Evolutionary conservation across 2,888 invertebrate species (phyloP), one percentile per base, ranked within the genome.

Genomic region (Epiblema foenella): DNA sequence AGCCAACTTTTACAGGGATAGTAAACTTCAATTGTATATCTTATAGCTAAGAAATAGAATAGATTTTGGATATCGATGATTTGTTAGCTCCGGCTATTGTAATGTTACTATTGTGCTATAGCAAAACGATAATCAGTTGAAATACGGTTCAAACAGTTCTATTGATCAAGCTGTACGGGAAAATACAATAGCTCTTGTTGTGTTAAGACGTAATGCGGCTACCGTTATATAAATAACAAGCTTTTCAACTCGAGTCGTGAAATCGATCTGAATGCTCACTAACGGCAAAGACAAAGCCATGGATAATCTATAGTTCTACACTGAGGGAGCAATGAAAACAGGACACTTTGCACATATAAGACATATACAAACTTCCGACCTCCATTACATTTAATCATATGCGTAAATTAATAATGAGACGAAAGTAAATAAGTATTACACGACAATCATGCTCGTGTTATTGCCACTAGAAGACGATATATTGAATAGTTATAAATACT

Each of bases 31-130:
- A 71, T 17, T 62, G 10, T 57, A 56, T 57, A 42, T 66, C 51
- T 57, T 67, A 66, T 17, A 39, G 12, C n/a, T 11, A 8, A 62
- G 56, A n/a, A 51, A 57, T 62, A 71, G 24, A 60, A 56, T 37
- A 37, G 54, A 56, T 20, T 29, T 39, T 62, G 18, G 60, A 15
- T 39, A 66, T 66, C 17, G 20, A 65, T n/a, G 51, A 33, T 66
- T 39, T 46, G 59, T 37, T 37, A 51, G 39, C 39, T 12, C 39
- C n/a, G 5, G n/a, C 62, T 11, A 24, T 56, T 56, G 54, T 63
- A 59, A 64, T 65, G 72, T 59, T 59, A 54, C 64, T 56, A 59
- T 70, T 70, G 65, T 70, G 54, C 70, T 81, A 76, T 74, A 75
- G 74, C 73, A 75, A 71, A 70, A 65, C 70, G 70, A 70, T 70